A percentile compares a stretch with the other conserved stretches of the same genome.
Evolutionary conservation across 2,113 vertebrate species (phyloP).

Genomic region (Amphiprion percula): DNA sequence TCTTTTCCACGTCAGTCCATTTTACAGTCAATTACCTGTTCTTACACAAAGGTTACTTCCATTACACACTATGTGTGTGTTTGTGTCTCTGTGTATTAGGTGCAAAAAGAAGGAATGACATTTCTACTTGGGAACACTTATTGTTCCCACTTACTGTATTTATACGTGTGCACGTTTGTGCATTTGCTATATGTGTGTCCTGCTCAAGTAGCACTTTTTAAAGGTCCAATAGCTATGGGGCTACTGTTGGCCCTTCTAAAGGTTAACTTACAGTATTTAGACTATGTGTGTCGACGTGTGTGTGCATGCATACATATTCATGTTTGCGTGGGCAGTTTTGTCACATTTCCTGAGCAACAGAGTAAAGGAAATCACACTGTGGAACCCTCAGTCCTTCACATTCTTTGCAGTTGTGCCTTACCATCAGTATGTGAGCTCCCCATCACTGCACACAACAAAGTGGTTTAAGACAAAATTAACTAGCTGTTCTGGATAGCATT

Average conservation of each 20-base stretch:
- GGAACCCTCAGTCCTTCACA: not conserved
- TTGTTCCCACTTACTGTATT: not conserved
- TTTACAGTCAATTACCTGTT: constrained; percentile 47
- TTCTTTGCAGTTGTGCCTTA: constrained; percentile 24
- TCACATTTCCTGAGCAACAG: constrained; percentile 25
- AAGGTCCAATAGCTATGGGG: constrained; percentile 60
- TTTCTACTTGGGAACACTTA: not conserved
- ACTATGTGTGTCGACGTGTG: not conserved
- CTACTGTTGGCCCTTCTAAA: constrained; percentile 51
- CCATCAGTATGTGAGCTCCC: constrained; percentile 11
- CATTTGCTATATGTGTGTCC: not conserved
- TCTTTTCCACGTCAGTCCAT: constrained; percentile 28
- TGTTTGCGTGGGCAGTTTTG: constrained; percentile 8
- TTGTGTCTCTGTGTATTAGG: not conserved
- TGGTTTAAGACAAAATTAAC: constrained; percentile 16
- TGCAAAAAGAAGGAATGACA: not conserved
- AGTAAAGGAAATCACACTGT: constrained; percentile 36
- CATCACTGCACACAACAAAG: constrained; percentile 30
- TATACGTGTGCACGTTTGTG: constrained; percentile 8
- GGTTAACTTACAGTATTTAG: constrained; percentile 57
- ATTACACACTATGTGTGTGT: constrained; percentile 13
- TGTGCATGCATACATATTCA: constrained; percentile 17
- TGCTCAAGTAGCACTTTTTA: constrained; percentile 42
- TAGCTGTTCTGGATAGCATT: constrained; percentile 11
- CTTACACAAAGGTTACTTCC: constrained; percentile 15